Base-by-base conservation (phyloP, 1,140 invertebrate species). In the Lethrus apterus region DNA sequence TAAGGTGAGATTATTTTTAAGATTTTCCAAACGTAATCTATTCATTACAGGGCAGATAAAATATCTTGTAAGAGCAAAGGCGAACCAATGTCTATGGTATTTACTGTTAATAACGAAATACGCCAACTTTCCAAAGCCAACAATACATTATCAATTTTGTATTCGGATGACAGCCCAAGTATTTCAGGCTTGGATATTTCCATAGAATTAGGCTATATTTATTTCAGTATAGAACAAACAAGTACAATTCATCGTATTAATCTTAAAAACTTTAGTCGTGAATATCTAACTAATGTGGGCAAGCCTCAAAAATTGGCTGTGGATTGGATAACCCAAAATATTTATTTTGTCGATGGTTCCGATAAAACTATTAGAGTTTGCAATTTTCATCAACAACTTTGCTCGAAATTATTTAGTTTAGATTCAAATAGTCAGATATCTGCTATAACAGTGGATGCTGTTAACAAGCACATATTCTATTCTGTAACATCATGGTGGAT, bases 251-350 rank as follows among this genome's bases (percentile, higher is more conserved):
- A 62, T 26, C 51, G 40, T 32, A 23, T 40, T 18, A 31, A 32
- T 19, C 52, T 57, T 13, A 52, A 61, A 29, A 46, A 59, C 9
- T 52, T 63, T 20, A 13, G 18, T 18, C 19, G 63, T 26, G 52
- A 56, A 1, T 58, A 50, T 9, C 46, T 55, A 11, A 38, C 42
- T 3, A 36, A 63, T 4, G 44, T 59, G 4, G 54, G 62, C 0
- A 40, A 54, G 24, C 87, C 88, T 0, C 76, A 75, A 49, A 75
- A 81, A 50, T 57, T 91, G 13, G 75, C 82, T 0, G 73, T 88
- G 4, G 86, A 91, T 59, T 90, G 86, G 86, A 68, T 83, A 9
- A 83, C 80, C 0, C 71, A 78, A 10, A 89, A 89, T 54, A 68
- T 89, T 1, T 90, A 89, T 58, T 86, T 81, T 60, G 77, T 79